Conservation (phyloP, 92 coral and sea anemone species). For the Metridium senile region DNA sequence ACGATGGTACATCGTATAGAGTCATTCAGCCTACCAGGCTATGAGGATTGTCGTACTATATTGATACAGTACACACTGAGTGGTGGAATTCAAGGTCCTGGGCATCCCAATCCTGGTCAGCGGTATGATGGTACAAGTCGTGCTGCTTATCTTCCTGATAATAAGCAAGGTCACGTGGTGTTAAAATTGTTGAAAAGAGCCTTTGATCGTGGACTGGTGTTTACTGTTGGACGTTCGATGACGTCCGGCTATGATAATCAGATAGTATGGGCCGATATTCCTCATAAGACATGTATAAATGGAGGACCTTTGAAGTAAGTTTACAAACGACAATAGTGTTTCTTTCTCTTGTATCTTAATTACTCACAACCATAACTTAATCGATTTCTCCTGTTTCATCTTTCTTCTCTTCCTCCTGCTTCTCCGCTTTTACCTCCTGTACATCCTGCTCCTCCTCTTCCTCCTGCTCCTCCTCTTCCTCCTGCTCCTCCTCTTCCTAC, state of each 20-base stretch:
- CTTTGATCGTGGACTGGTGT: slow-evolving; percentile 72
- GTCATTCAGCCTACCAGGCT: slow-evolving; percentile 56
- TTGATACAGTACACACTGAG: slow-evolving; percentile 43
- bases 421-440: neutral
- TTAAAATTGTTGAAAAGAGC: slow-evolving; percentile 66
- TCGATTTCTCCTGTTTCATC: neutral
- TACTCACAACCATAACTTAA: too few species aligned
- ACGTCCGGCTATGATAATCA: slow-evolving; percentile 55
- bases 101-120: slow-evolving; percentile 81
- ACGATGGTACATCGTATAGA: slow-evolving; percentile 43
- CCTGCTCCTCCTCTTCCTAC: too few species aligned
- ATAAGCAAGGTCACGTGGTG: slow-evolving; percentile 64
- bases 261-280: slow-evolving; percentile 78
- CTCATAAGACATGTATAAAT: slow-evolving; percentile 60
- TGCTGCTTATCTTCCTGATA: slow-evolving; percentile 64
- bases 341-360: too few species aligned
- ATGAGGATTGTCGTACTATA: slow-evolving; percentile 30
- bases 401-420: too few species aligned
- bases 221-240: slow-evolving; percentile 69
- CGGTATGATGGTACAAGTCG: slow-evolving; percentile 51
- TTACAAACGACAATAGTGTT: neutral
- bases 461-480: too few species aligned
- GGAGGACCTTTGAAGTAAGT: slow-evolving; percentile 61
- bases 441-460: too few species aligned
- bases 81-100: slow-evolving; percentile 42